A percentile compares a stretch with the other conserved stretches of the same genome.
These are phyloP conservation scores for Tortrix viridana DNA, from an alignment of 2,888 invertebrate species.

Conservation along the genomic window DNA sequence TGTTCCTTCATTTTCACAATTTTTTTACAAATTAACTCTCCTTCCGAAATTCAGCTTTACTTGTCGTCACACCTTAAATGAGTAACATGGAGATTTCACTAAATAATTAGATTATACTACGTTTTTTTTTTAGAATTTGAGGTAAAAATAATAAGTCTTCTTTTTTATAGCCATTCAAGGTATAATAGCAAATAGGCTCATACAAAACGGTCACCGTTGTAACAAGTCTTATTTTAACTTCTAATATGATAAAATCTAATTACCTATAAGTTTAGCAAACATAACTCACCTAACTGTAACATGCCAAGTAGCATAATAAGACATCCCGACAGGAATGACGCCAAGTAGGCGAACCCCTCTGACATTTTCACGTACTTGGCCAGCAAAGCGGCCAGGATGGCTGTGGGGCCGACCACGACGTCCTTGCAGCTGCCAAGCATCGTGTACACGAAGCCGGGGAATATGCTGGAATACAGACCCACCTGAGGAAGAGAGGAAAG, in stretches of 20 bases:
- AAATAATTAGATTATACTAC: too few relatives aligned
- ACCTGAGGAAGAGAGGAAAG: constrained; percentile 83
- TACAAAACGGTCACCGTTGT: too few relatives aligned
- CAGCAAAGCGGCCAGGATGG: constrained; percentile 93
- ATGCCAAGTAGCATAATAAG: constrained; percentile 89
- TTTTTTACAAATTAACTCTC: too few relatives aligned
- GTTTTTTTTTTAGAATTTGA: too few relatives aligned
- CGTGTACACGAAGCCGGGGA: constrained; percentile 95
- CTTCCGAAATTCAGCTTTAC: too few relatives aligned
- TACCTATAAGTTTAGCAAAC: neutral
- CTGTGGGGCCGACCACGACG: constrained; percentile 92
- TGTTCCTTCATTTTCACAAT: too few relatives aligned
- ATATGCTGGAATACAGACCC: constrained; percentile 96
- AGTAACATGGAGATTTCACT: too few relatives aligned
- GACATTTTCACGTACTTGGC: constrained; percentile 87
- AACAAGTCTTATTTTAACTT: too few relatives aligned
- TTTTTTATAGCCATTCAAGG: too few relatives aligned
- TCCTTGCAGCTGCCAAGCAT: constrained; percentile 94
- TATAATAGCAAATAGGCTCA: too few relatives aligned
- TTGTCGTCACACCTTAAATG: too few relatives aligned
- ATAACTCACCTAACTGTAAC: constrained; percentile 84
- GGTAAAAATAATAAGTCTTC: too few relatives aligned
- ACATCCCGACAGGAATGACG: constrained; percentile 90
- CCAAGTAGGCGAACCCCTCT: constrained; percentile 88
- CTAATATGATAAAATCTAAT: constrained; percentile 3